Conservation (phyloP, 2,888 invertebrate species). For the Lydus trimaculatus region DNA sequence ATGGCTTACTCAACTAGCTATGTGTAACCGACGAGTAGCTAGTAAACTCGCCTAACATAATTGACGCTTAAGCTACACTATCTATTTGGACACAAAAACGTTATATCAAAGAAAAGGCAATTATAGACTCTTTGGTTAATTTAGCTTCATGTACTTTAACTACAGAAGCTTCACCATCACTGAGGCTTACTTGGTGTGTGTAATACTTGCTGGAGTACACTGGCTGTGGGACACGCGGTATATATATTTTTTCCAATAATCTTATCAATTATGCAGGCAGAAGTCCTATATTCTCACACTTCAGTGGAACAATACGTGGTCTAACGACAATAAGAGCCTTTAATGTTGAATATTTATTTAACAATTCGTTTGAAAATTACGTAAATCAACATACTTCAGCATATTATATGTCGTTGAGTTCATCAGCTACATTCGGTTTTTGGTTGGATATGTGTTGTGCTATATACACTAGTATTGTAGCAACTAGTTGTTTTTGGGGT, state of each 20-base stretch:
- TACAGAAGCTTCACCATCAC: too few species aligned
- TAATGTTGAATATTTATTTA: conserved; percentile 69
- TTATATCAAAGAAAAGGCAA: too few species aligned
- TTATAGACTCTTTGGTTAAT: too few species aligned
- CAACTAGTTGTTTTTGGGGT: conserved; percentile 46
- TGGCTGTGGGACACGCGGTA: too few species aligned
- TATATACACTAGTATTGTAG: conserved; percentile 44
- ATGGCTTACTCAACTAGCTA: too few species aligned
- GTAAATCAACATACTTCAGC: conserved; percentile 76
- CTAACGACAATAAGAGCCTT: conserved; percentile 79
- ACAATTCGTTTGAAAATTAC: conserved; percentile 68
- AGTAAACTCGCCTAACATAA: too few species aligned
- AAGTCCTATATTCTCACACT: conserved; percentile 80
- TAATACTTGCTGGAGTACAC: too few species aligned
- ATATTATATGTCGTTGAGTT: conserved; percentile 72
- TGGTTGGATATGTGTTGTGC: conserved; percentile 65
- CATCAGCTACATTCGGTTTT: conserved; percentile 75
- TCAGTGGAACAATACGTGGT: conserved; percentile 79
- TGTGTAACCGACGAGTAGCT: too few species aligned
- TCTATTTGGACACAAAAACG: too few species aligned
- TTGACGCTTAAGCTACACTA: too few species aligned
- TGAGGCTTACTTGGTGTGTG: too few species aligned
- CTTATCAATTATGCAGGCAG: conserved; percentile 65
- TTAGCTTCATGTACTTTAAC: too few species aligned
- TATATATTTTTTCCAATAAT: not conserved